Evolutionary conservation across 2,113 vertebrate genomes (phyloP).

Genomic region (Lampris incognitus): DNA sequence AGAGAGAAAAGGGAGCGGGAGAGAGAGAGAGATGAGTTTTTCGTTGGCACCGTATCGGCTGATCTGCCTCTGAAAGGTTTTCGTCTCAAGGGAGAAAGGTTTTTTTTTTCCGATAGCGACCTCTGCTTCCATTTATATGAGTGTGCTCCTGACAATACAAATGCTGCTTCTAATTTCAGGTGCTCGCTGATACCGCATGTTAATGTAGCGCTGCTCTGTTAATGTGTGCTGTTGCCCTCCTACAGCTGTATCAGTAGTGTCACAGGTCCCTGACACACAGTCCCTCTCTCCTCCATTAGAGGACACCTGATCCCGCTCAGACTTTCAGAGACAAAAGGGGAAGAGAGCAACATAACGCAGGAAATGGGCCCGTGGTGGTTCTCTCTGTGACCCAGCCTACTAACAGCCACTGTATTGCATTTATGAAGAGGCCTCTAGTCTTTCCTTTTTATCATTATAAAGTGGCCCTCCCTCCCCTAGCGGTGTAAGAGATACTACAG

Average conservation of each 20-base stretch:
- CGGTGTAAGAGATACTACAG: constrained; percentile 62
- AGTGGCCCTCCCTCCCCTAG: constrained; percentile 52
- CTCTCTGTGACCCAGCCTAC: constrained; percentile 56
- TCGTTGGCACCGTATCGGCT: constrained; percentile 5
- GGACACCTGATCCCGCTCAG: constrained; percentile 74
- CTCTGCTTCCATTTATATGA: constrained; percentile 45
- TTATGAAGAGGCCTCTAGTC: constrained; percentile 65
- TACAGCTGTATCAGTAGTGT: constrained; percentile 48
- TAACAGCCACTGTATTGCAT: constrained; percentile 64
- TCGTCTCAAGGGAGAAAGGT: constrained; percentile 36
- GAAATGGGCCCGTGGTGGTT: constrained; percentile 66
- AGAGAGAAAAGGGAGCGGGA: constrained; percentile 10
- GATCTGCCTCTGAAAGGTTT: constrained; percentile 40
- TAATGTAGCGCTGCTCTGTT: constrained; percentile 32
- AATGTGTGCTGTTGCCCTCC: constrained; percentile 58
- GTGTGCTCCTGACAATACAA: constrained; percentile 46
- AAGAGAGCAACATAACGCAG: constrained; percentile 45
- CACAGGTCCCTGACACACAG: constrained; percentile 60
- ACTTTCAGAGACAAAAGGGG: constrained; percentile 54
- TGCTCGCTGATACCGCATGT: constrained; percentile 26
- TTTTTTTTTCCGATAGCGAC: constrained; percentile 28
- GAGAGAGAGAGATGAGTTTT: constrained; percentile 9
- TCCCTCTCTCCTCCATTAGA: constrained; percentile 74
- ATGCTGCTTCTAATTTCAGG: constrained; percentile 60
- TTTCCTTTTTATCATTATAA: constrained; percentile 54